phyloP scores from a whole-genome alignment of 1,140 invertebrate species.

The Palaemon carinicauda region DNA sequence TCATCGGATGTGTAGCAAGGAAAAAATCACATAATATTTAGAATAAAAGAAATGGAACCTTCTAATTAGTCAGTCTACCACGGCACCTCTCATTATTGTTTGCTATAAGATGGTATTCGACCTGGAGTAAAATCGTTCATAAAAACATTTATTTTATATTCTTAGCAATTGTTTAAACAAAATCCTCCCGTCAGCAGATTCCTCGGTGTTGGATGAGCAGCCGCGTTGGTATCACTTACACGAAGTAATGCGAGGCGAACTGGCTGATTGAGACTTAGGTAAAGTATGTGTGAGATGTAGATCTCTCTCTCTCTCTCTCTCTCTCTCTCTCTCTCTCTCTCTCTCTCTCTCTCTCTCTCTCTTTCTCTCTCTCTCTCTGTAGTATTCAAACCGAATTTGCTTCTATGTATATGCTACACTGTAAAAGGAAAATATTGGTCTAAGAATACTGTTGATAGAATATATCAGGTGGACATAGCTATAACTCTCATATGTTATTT shows the following conservation, averaged over 20 bases:
- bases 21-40: too few relatives aligned
- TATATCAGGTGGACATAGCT: too few relatives aligned
- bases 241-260: slow-evolving; percentile 58
- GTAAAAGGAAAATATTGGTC: too few relatives aligned
- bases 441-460: too few relatives aligned
- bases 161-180: slow-evolving; percentile 61
- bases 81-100: too few relatives aligned
- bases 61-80: too few relatives aligned
- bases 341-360: background rate
- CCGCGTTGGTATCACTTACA: slow-evolving; percentile 69
- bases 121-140: background rate
- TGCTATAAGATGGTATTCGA: too few relatives aligned
- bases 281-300: background rate
- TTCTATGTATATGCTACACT: too few relatives aligned
- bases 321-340: background rate
- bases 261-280: slow-evolving; percentile 9
- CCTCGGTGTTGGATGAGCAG: slow-evolving; percentile 68
- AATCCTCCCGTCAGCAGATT: slow-evolving; percentile 65
- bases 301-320: slow-evolving; percentile 4
- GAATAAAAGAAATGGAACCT: too few relatives aligned
- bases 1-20: too few relatives aligned
- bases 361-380: background rate
- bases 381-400: too few relatives aligned
- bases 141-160: background rate
- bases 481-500: too few relatives aligned